Conservation (phyloP, 1,140 invertebrate genomes). For the Venturia canescens region DNA sequence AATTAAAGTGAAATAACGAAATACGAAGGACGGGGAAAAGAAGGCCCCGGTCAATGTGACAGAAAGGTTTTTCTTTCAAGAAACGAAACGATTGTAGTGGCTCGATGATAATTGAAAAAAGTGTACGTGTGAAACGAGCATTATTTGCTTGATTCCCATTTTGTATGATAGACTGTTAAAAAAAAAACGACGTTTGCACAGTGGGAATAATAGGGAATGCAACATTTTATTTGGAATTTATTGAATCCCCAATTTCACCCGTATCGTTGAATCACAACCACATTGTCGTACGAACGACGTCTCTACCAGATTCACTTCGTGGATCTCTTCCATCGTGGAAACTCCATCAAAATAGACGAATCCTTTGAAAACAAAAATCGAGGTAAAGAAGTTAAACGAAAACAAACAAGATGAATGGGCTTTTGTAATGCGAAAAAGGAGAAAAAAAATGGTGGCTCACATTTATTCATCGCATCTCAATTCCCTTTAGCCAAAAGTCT, state of each 20-base stretch:
- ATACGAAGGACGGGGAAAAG: neutral
- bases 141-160: slow-evolving; percentile 13
- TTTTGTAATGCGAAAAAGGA: slow-evolving; percentile 68
- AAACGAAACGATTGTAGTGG: neutral
- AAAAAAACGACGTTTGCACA: slow-evolving; percentile 31
- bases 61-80: neutral
- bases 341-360: slow-evolving; percentile 13
- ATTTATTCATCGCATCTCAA: slow-evolving; percentile 13
- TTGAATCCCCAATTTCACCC: neutral
- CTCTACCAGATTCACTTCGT: slow-evolving; percentile 18
- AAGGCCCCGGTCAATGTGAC: neutral
- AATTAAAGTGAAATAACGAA: neutral
- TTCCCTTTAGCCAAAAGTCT: neutral
- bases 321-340: neutral
- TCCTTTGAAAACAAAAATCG: slow-evolving; percentile 48
- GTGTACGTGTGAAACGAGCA: slow-evolving; percentile 7
- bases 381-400: slow-evolving; percentile 45
- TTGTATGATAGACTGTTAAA: slow-evolving; percentile 37
- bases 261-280: neutral
- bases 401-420: slow-evolving; percentile 58
- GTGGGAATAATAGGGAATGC: neutral
- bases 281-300: neutral
- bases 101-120: neutral
- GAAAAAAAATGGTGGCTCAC: slow-evolving; percentile 38
- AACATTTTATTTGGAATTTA: slow-evolving; percentile 3